phyloP scores from a whole-genome alignment of 2,797 vertebrate species.

The Argentina silus region DNA sequence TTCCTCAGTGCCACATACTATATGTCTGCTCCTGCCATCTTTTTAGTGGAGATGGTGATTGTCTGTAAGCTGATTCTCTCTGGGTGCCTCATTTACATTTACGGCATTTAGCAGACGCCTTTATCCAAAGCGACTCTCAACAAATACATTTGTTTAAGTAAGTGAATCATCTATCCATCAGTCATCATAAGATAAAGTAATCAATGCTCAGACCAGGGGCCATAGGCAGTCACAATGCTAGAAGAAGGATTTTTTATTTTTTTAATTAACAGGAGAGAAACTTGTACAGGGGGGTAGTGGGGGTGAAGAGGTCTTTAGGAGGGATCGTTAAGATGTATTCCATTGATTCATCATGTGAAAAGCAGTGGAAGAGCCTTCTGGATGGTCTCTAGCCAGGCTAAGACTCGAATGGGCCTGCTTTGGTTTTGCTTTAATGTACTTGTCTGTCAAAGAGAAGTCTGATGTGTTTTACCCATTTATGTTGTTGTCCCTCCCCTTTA shows the following conservation, averaged over 20 bases:
- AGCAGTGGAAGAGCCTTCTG: slow-evolving; percentile 15
- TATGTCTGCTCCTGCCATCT: slow-evolving; percentile 11
- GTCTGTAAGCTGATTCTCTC: neutral
- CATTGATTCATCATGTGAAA: slow-evolving; percentile 19
- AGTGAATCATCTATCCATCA: no score
- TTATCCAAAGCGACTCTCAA: no score
- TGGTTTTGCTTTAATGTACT: neutral
- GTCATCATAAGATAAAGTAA: no score
- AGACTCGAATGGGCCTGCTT: neutral
- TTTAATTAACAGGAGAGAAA: no score
- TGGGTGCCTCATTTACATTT: neutral
- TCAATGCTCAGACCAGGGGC: no score
- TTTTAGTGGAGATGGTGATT: neutral
- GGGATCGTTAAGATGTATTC: no score
- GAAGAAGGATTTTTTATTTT: no score
- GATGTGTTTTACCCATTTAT: neutral
- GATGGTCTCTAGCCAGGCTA: neutral
- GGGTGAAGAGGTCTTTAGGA: no score
- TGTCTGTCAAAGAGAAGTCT: neutral
- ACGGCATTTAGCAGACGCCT: no score
- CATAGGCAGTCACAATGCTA: no score
- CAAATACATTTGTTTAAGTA: no score
- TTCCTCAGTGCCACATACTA: neutral
- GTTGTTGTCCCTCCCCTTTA: slow-evolving; percentile 56
- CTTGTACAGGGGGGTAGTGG: no score